Evolutionary conservation across 1,140 invertebrate species (phyloP).

Genomic region (Drosophila tropicalis): DNA sequence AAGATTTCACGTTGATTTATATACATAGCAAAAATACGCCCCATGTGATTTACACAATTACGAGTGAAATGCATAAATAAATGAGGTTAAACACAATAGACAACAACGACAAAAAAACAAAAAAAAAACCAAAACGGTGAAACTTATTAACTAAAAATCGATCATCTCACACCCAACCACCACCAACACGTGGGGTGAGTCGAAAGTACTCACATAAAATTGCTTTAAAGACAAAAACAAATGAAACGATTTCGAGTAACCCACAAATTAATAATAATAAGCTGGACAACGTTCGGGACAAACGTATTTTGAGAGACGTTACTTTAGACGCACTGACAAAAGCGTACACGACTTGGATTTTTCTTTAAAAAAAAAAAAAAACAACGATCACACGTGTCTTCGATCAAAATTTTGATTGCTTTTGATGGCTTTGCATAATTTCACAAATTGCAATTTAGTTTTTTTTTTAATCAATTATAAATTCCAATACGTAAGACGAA

Average conservation of each 20-base stretch:
- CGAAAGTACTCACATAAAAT: constrained; percentile 58
- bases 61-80: constrained; percentile 36
- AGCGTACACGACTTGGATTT: constrained; percentile 53
- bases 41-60: constrained; percentile 46
- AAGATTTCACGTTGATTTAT: constrained; percentile 49
- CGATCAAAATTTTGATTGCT: constrained; percentile 14
- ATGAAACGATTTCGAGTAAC: constrained; percentile 40
- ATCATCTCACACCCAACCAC: constrained; percentile 27
- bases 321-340: constrained; percentile 76
- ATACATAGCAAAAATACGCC: constrained; percentile 47
- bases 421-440: constrained; percentile 22
- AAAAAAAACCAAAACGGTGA: too few species aligned
- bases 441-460: constrained; percentile 7
- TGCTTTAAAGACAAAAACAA: constrained; percentile 40
- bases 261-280: constrained; percentile 58
- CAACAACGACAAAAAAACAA: constrained; percentile 5
- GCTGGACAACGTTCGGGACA: constrained; percentile 51
- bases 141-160: constrained; percentile 38
- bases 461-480: constrained; percentile 16
- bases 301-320: constrained; percentile 56
- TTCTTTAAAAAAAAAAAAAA: background rate
- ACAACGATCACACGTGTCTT: constrained; percentile 63
- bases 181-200: background rate
- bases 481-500: constrained; percentile 62
- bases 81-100: constrained; percentile 50